Percentiles rank a stretch among this genome's conserved stretches.
These are phyloP conservation scores for Parnassius glacialis DNA, from an alignment of 2,888 invertebrate species.

Conservation along the genomic window DNA sequence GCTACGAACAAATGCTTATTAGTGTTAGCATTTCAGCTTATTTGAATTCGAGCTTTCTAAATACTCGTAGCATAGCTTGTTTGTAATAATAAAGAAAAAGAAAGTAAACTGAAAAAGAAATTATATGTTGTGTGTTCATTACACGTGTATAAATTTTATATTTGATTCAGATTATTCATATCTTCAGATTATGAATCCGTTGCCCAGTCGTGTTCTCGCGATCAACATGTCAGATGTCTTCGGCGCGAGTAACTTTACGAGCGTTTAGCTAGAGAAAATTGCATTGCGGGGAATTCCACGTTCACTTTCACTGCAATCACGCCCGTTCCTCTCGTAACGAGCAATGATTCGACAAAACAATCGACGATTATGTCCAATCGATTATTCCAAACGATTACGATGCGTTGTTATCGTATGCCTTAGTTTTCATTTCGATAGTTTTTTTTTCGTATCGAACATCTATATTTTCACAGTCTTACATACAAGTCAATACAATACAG, in stretches of 20 bases:
- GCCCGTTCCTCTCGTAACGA: neutral
- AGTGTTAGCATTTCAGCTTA: no score
- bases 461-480: no score
- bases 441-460: no score
- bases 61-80: no score
- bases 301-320: constrained; percentile 15
- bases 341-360: constrained; percentile 17
- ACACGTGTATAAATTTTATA: no score
- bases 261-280: constrained; percentile 14
- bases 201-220: constrained; percentile 5
- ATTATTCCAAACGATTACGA: constrained; percentile 4
- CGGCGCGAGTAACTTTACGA: constrained; percentile 5
- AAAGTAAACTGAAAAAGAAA: no score
- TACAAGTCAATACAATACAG: no score
- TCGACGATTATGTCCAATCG: constrained; percentile 15
- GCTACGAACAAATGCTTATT: no score
- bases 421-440: no score
- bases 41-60: no score
- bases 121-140: no score
- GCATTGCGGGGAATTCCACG: constrained; percentile 6
- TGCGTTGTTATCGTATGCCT: neutral
- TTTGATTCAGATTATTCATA: neutral
- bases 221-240: constrained; percentile 1
- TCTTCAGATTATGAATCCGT: neutral
- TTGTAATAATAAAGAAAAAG: no score